phyloP scores from a whole-genome alignment of 30 jellyfish, hydroid and myxozoan genomes.

The Sanderia malayensis region DNA sequence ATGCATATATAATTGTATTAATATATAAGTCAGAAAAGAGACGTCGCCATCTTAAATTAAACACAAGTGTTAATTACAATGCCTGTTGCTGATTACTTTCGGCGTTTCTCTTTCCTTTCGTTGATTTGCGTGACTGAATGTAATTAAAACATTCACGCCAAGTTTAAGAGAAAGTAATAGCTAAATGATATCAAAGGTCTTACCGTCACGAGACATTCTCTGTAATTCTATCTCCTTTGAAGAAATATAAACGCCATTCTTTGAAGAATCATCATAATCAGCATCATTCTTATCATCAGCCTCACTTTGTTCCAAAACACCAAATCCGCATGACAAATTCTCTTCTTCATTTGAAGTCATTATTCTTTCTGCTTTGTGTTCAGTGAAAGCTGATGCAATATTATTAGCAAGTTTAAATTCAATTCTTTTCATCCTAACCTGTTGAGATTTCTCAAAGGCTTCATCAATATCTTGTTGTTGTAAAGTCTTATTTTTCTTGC shows the following conservation, averaged over 20 bases:
- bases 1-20: too few species aligned
- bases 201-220: constrained; percentile 36
- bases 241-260: constrained; percentile 29
- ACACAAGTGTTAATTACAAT: too few species aligned
- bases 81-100: too few species aligned
- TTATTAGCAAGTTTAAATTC: constrained; percentile 85
- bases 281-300: constrained; percentile 59
- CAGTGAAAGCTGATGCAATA: constrained; percentile 53
- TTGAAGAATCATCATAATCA: constrained; percentile 3
- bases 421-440: constrained; percentile 59
- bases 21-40: too few species aligned
- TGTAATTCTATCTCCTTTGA: constrained; percentile 31
- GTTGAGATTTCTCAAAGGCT: constrained; percentile 65
- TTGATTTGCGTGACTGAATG: too few species aligned
- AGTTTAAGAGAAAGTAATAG: too few species aligned
- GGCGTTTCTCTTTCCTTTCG: too few species aligned
- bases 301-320: constrained; percentile 45
- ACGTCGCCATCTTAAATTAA: too few species aligned
- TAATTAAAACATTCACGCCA: too few species aligned
- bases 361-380: background rate
- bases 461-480: constrained; percentile 49
- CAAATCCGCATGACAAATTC: constrained; percentile 41
- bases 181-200: too few species aligned
- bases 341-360: background rate
- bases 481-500: constrained; percentile 16